phyloP scores from a whole-genome alignment of 2,888 invertebrate species.

The Drosophila pegasa region DNA sequence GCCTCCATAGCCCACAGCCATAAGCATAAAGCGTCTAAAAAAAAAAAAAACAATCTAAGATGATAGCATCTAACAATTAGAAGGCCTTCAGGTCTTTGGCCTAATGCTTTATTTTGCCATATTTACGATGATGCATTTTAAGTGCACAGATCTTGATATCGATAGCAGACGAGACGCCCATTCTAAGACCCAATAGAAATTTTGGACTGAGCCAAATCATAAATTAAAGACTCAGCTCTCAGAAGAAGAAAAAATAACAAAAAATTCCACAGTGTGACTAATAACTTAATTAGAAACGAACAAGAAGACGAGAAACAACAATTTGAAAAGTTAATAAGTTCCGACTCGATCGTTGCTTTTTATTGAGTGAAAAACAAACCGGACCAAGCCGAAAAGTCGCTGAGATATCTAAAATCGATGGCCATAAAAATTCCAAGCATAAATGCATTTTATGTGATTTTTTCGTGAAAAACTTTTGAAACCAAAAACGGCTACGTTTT shows the following conservation, averaged over 20 bases:
- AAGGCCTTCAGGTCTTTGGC: conserved; percentile 46
- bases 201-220: conserved; percentile 12
- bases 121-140: conserved; percentile 73
- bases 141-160: conserved; percentile 53
- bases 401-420: conserved; percentile 58
- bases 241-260: conserved; percentile 29
- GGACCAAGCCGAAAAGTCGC: conserved; percentile 52
- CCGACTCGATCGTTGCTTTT: conserved; percentile 59
- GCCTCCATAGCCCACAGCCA: conserved; percentile 38
- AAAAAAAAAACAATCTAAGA: conserved; percentile 30
- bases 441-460: conserved; percentile 63
- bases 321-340: conserved; percentile 67
- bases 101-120: conserved; percentile 67
- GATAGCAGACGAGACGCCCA: conserved; percentile 52
- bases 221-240: conserved; percentile 34
- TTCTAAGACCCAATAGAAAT: conserved; percentile 26
- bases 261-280: conserved; percentile 77
- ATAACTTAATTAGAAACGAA: conserved; percentile 80
- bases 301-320: conserved; percentile 21
- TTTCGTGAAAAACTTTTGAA: conserved; percentile 29
- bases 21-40: conserved; percentile 41
- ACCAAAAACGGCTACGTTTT: conserved; percentile 42
- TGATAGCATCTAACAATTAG: conserved; percentile 59
- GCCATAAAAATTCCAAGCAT: conserved; percentile 73
- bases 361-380: conserved; percentile 77